phyloP scores from a whole-genome alignment of 2,113 vertebrate species.

The Tamias sibiricus region DNA sequence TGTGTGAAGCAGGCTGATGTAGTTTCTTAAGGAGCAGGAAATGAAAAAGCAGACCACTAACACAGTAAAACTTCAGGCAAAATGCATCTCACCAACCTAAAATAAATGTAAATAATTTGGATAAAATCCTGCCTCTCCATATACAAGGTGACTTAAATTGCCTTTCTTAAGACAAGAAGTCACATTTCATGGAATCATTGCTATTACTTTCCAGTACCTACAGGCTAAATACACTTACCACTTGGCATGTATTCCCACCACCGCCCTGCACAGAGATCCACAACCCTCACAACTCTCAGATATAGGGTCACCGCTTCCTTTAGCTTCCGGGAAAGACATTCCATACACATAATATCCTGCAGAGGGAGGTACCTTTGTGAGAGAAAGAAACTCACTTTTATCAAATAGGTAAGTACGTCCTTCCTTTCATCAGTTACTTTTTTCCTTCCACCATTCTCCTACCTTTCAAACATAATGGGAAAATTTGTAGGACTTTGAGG shows the following conservation, averaged over 20 bases:
- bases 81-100: constrained; percentile 5
- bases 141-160: background rate
- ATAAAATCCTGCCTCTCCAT: background rate
- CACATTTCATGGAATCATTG: background rate
- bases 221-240: constrained; percentile 87
- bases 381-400: constrained; percentile 80
- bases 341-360: constrained; percentile 99
- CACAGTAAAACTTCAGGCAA: constrained; percentile 8
- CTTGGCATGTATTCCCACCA: constrained; percentile 99
- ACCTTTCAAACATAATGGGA: constrained; percentile 21
- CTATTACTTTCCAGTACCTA: background rate
- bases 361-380: constrained; percentile 95
- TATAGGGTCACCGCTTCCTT: constrained; percentile 97
- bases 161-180: background rate
- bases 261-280: constrained; percentile 97
- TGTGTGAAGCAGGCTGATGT: background rate
- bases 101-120: background rate
- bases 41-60: background rate
- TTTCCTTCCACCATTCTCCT: background rate
- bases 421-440: background rate
- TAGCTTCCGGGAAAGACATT: constrained; percentile 96
- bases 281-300: constrained; percentile 96
- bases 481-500: background rate
- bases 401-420: constrained; percentile 52
- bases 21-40: background rate